phyloP scores from a whole-genome alignment of 2,113 vertebrate species.

The Collichthys lucidus region DNA sequence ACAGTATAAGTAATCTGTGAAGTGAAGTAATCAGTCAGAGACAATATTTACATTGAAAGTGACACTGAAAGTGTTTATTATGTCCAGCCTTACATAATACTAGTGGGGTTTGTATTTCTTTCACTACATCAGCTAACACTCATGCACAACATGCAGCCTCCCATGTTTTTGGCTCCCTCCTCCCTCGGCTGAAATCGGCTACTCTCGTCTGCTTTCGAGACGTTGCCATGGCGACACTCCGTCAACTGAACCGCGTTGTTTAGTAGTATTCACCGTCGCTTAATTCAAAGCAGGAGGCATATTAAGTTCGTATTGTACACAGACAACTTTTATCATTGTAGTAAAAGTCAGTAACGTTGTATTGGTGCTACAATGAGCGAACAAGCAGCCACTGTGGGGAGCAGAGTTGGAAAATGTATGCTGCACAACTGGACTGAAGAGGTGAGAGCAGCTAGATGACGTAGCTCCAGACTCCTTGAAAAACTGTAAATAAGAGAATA shows the following conservation, averaged over 20 bases:
- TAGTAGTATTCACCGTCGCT: not conserved
- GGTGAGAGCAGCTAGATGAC: constrained; percentile 52
- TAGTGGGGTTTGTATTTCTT: too few relatives aligned
- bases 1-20: too few relatives aligned
- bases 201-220: too few relatives aligned
- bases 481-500: not conserved
- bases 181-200: too few relatives aligned
- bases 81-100: too few relatives aligned
- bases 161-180: too few relatives aligned
- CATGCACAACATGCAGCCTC: too few relatives aligned
- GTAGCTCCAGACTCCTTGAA: too few relatives aligned
- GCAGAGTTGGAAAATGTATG: constrained; percentile 30
- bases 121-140: too few relatives aligned
- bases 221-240: constrained; percentile 73
- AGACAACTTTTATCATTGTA: not conserved
- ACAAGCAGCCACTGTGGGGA: not conserved
- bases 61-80: too few relatives aligned
- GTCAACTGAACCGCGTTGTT: constrained; percentile 25
- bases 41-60: too few relatives aligned
- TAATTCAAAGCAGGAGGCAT: not conserved
- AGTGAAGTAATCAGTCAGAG: too few relatives aligned
- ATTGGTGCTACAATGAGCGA: constrained; percentile 43
- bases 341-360: not conserved
- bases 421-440: constrained; percentile 71
- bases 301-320: not conserved